Base-by-base conservation (phyloP, 2,797 vertebrate species). In the Semotilus atromaculatus region DNA sequence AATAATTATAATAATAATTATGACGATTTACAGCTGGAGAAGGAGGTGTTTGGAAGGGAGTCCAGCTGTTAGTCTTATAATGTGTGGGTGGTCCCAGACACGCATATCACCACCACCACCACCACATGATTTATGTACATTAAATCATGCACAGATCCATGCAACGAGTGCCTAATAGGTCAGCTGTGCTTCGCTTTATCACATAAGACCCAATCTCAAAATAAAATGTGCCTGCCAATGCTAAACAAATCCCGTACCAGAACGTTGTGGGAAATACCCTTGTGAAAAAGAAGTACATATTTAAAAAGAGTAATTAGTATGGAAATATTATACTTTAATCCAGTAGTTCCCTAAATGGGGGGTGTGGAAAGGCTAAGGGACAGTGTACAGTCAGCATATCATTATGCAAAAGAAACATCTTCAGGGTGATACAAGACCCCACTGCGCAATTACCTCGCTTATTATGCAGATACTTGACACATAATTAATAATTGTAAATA, bases 51-150 rank as follows among this genome's bases (percentile, higher is more conserved):
- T 23, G 31, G 34, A n/a, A 36, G 34, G 26, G 53, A 84, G 55
- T 79, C 76, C 83, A 84, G 77, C 74, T 86, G 81, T 80, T 71
- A 64, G 66, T 62, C 74, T 38, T 77, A 29, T 74, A 36, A 67
- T 43, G 81, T 31, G 21, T 34, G 84, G 66, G 85, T 82, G 83
- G 75, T 83, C 26, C 53, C 7, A 75, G 48, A 70, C 23, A 0
- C 3, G 7, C 55, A 73, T 48, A 87, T 77, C 51, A 60, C 72
- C 36, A 74, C 26, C 53, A 31, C 18, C 45, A 71, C 34, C 62
- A 53, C 82, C 78, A 83, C 76, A 73, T 71, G 80, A 84, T 83
- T 86, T 85, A 84, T 86, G 85, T 80, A 83, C 80, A 83, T 77
- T 71, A 79, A 84, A 80, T 77, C 77, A 75, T 31, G 31, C 75